These are phyloP conservation scores for Artibeus jamaicensis DNA, from an alignment of 2,797 vertebrate genomes.

Conservation along the genomic window DNA sequence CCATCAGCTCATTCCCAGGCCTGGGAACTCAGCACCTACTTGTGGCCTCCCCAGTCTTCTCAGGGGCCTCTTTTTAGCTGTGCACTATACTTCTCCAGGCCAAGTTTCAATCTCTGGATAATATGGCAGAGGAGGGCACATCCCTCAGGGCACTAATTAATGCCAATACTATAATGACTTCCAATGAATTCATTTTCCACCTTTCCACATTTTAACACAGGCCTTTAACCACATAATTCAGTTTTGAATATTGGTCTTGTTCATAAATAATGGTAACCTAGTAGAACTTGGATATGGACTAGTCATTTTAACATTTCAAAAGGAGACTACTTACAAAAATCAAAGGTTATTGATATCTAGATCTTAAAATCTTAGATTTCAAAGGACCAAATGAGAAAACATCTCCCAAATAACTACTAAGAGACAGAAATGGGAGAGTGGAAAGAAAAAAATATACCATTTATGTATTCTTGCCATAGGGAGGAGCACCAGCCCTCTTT, in stretches of 20 bases:
- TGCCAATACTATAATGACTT: neutral
- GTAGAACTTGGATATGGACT: neutral
- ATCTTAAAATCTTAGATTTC: neutral
- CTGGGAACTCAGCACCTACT: neutral
- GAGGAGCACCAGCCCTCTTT: neutral
- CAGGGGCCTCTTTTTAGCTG: neutral
- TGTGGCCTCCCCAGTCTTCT: neutral
- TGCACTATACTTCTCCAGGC: neutral
- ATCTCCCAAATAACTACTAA: neutral
- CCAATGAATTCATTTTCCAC: neutral
- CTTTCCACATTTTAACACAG: neutral
- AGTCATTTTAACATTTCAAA: conserved; percentile 11
- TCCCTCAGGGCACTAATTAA: neutral
- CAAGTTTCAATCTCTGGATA: neutral
- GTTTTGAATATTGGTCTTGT: neutral
- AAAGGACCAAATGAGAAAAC: conserved; percentile 10
- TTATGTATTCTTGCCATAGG: neutral
- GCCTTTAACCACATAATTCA: neutral
- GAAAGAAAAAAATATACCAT: neutral
- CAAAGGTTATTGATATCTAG: neutral
- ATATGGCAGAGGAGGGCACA: neutral
- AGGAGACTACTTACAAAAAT: neutral
- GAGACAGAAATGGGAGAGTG: neutral
- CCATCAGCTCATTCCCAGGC: neutral
- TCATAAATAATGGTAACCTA: neutral